phyloP scores from a whole-genome alignment of 2,113 vertebrate species.

The Caranx ignobilis region DNA sequence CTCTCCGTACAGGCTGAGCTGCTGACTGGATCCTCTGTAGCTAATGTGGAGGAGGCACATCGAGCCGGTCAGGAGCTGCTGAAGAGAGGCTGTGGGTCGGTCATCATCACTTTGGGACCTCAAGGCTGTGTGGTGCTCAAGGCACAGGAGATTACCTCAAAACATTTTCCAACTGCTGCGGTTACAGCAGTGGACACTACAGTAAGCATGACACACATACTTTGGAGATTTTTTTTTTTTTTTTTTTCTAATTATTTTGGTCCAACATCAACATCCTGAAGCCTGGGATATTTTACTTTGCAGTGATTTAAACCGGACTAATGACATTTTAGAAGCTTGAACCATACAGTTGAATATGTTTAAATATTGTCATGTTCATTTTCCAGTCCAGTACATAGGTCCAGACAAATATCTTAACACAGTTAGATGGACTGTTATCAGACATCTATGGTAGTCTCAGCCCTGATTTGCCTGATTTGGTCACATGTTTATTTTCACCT shows the following conservation, averaged over 20 bases:
- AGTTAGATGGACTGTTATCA: no score
- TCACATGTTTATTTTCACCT: neutral
- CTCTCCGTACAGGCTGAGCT: constrained; percentile 89
- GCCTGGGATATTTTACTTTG: no score
- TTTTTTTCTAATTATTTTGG: neutral
- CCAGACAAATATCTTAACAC: no score
- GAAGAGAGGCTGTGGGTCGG: constrained; percentile 87
- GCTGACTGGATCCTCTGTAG: constrained; percentile 87
- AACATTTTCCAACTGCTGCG: constrained; percentile 86
- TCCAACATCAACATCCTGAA: no score
- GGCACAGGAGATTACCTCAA: constrained; percentile 80
- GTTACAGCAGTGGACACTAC: constrained; percentile 93
- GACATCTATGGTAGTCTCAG: no score
- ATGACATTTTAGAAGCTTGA: no score
- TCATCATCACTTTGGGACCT: constrained; percentile 92
- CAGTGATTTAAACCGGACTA: no score
- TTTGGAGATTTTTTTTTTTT: neutral
- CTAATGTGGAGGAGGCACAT: constrained; percentile 85
- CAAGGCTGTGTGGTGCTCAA: constrained; percentile 91
- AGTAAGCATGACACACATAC: constrained; percentile 79
- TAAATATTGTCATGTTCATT: no score
- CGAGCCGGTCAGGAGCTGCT: constrained; percentile 85
- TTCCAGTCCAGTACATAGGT: no score
- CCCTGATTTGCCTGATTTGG: no score
- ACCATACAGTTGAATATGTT: no score